Conservation (phyloP, 2,113 vertebrate genomes). For the Poecile atricapillus region DNA sequence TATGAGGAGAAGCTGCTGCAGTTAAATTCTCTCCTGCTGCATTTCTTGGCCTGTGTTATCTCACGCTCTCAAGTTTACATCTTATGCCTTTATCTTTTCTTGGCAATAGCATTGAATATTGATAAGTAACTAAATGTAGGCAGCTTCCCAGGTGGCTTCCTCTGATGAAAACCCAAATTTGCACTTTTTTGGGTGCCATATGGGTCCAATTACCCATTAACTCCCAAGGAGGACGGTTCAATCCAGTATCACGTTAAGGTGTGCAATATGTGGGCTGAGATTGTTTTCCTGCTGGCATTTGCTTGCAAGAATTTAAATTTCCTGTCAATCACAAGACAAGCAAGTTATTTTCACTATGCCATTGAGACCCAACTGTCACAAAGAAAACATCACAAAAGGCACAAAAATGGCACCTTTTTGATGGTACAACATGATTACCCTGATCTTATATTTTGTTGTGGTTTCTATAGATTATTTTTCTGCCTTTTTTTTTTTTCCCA, state of each 20-base stretch:
- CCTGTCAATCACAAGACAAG: slow-evolving; percentile 36
- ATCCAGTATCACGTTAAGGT: background rate
- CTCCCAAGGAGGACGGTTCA: background rate
- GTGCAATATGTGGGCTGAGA: background rate
- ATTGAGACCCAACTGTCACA: slow-evolving; percentile 22
- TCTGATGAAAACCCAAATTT: background rate
- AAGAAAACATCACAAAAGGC: slow-evolving; percentile 27
- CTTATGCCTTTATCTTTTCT: background rate
- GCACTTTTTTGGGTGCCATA: slow-evolving; percentile 15
- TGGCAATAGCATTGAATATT: background rate
- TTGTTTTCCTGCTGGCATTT: slow-evolving; percentile 27
- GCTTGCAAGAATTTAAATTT: slow-evolving; percentile 40
- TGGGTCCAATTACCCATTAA: slow-evolving; percentile 3
- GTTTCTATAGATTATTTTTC: slow-evolving; percentile 45
- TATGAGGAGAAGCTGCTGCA: background rate
- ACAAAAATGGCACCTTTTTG: slow-evolving; percentile 33
- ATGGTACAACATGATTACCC: slow-evolving; percentile 35
- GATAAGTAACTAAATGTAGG: background rate
- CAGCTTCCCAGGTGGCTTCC: slow-evolving; percentile 48
- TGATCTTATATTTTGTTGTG: slow-evolving; percentile 35
- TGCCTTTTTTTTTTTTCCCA: background rate
- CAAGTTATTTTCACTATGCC: slow-evolving; percentile 19
- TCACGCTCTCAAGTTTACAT: background rate
- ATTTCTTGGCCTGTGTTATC: background rate
- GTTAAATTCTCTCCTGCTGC: background rate